Evolutionary conservation across 2,888 invertebrate genomes (phyloP).

Genomic region (Cylloceria caligata): DNA sequence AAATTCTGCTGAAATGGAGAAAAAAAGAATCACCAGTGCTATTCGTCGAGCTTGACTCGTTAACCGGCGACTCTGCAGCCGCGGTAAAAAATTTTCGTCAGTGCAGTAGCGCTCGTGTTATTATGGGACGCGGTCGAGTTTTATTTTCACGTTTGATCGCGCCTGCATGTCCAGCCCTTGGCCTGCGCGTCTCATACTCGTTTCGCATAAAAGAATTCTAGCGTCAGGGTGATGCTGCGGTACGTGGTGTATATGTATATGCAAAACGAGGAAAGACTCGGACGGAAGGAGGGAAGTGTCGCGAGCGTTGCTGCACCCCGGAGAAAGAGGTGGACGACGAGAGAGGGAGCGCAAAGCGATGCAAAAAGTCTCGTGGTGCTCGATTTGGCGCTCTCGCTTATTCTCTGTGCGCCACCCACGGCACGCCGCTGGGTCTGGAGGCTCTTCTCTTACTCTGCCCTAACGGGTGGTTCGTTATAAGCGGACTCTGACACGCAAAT

Average conservation of each 20-base stretch:
- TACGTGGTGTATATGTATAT: neutral
- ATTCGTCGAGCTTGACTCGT: neutral
- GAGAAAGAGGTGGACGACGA: constrained; percentile 22
- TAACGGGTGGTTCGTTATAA: constrained; percentile 33
- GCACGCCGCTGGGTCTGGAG: neutral
- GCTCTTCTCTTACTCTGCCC: neutral
- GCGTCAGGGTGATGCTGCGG: neutral
- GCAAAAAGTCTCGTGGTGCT: constrained; percentile 39
- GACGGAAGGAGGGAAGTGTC: constrained; percentile 12
- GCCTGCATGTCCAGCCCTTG: neutral
- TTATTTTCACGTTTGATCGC: constrained; percentile 44
- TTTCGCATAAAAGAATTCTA: constrained; percentile 44
- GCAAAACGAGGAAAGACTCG: constrained; percentile 22
- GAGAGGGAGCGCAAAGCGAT: constrained; percentile 20
- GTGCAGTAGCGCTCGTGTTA: constrained; percentile 8
- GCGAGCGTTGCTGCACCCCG: constrained; percentile 19
- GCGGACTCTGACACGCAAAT: neutral
- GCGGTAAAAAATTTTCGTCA: neutral
- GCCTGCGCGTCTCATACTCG: constrained; percentile 35
- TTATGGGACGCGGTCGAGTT: constrained; percentile 27
- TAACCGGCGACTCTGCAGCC: neutral
- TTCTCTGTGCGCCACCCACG: constrained; percentile 18
- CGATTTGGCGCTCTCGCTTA: constrained; percentile 36
- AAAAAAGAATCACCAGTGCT: neutral
- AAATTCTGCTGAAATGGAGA: neutral